A percentile compares a stretch with the other conserved stretches of the same genome.
phyloP scores from a whole-genome alignment of 2,797 vertebrate species.

The Peromyscus eremicus region DNA sequence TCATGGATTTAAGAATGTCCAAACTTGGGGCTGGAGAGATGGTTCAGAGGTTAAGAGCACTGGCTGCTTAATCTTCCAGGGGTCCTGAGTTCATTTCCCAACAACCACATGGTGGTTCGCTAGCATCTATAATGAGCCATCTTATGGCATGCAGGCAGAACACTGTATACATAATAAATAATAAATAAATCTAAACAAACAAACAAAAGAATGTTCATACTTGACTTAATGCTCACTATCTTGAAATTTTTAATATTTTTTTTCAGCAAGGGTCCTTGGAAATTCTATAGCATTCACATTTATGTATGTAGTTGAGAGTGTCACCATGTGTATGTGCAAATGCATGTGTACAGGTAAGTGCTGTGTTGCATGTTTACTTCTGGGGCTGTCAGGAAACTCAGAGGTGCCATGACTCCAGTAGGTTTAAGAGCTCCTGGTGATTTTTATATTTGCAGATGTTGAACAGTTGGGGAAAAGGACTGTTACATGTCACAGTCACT shows the following conservation, averaged over 20 bases:
- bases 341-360: not conserved
- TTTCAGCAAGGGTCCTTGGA: not conserved
- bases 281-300: not conserved
- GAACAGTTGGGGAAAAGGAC: not conserved
- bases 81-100: not conserved
- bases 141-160: not conserved
- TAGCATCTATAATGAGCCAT: not conserved
- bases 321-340: no score
- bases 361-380: not conserved
- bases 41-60: not conserved
- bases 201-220: not conserved
- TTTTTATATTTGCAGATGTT: not conserved
- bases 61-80: not conserved
- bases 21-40: not conserved
- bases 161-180: not conserved
- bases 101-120: not conserved
- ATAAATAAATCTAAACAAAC: not conserved
- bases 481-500: not conserved
- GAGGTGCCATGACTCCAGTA: not conserved
- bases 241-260: slow-evolving; percentile 41
- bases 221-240: not conserved
- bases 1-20: not conserved
- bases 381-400: not conserved
- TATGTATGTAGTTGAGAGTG: not conserved
- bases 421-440: not conserved